Base-by-base conservation (phyloP, 2,888 invertebrate species). In the Psylliodes chrysocephalus region DNA sequence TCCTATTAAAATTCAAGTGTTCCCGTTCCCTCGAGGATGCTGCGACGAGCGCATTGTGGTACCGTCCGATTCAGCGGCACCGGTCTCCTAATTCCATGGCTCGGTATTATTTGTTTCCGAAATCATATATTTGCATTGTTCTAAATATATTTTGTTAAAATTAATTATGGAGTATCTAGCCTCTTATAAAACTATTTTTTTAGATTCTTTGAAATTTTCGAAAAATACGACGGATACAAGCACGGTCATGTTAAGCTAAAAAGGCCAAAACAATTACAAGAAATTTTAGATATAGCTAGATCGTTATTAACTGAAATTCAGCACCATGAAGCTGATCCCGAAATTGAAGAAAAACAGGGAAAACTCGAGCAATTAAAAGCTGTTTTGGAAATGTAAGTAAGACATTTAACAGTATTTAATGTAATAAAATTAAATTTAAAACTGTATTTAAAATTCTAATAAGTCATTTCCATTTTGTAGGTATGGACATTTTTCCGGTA, bases 401-500 rank as follows among this genome's bases (percentile, higher is more conserved):
- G 4, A 3, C 4, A 35, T 35, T 35, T 35, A n/a, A n/a, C n/a
- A n/a, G n/a, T n/a, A n/a, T n/a, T n/a, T n/a, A n/a, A n/a, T n/a
- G n/a, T n/a, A n/a, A n/a, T n/a, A n/a, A n/a, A n/a, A n/a, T n/a
- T n/a, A n/a, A n/a, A n/a, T n/a, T n/a, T n/a, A n/a, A n/a, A n/a
- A n/a, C 1, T 35, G 12, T 19, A 8, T 25, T 14, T 40, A n/a
- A n/a, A 25, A 12, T 25, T 4, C 2, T 5, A 7, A 12, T n/a
- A n/a, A n/a, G n/a, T n/a, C n/a, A 2, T 33, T 8, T 33, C 10
- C 10, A 10, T 8, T 33, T 33, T 33, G 25, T 78, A 96, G 95
- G 96, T 97, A 98, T 82, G 98, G 98, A 0, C 96, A 99, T 85
- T 99, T 99, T 86, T 98, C 98, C 47, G 99, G 99, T 42, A 99